phyloP scores from a whole-genome alignment of 2,113 vertebrate genomes.

The Bothrops jararaca region DNA sequence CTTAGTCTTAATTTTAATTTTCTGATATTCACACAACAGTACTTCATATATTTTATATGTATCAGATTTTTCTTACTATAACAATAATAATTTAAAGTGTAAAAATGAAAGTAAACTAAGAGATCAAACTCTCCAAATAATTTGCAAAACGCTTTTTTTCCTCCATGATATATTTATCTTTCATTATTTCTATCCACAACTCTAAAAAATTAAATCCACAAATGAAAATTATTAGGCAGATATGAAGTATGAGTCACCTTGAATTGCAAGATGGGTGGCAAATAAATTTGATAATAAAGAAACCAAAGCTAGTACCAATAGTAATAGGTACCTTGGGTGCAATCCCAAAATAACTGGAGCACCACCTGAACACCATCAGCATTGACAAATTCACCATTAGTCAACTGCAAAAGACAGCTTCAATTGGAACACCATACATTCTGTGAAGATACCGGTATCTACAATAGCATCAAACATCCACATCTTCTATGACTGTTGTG shows the following conservation, averaged over 20 bases:
- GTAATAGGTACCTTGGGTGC: no score
- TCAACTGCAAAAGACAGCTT: no score
- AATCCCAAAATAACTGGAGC: no score
- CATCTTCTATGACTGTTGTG: background rate
- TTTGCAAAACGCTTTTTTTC: background rate
- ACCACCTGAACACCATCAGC: no score
- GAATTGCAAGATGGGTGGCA: no score
- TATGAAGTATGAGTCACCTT: background rate
- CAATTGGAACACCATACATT: no score
- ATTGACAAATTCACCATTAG: no score
- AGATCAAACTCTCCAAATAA: background rate
- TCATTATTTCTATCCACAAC: background rate
- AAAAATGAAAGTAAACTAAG: background rate
- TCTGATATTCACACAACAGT: background rate
- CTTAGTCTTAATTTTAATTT: background rate
- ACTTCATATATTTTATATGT: background rate
- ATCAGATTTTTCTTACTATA: background rate
- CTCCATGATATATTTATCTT: background rate
- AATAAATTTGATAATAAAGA: no score
- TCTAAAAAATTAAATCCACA: background rate
- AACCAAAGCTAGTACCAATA: no score
- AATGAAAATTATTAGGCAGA: background rate
- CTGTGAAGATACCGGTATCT: no score
- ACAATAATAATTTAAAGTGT: background rate
- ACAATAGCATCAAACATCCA: no score